Evolutionary conservation across 2,113 vertebrate species (phyloP).

Genomic region (Scomber japonicus): DNA sequence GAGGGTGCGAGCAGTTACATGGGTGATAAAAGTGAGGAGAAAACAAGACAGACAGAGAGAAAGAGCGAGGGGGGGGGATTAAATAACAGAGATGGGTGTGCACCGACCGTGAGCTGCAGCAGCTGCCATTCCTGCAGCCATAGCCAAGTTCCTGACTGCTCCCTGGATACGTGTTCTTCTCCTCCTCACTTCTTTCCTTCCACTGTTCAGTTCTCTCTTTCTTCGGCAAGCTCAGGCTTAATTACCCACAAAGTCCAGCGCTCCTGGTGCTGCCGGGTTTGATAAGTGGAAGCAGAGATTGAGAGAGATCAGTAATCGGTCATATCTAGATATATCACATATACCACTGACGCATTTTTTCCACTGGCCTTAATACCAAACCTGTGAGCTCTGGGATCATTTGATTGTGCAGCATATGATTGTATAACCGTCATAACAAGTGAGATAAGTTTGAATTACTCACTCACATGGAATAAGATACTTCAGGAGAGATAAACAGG

Average conservation of each 20-base stretch:
- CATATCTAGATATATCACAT: constrained; percentile 21
- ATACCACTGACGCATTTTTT: constrained; percentile 52
- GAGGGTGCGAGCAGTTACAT: neutral
- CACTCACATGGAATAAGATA: constrained; percentile 38
- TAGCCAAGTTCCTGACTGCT: constrained; percentile 77
- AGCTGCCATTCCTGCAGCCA: constrained; percentile 76
- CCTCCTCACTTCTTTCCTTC: constrained; percentile 38
- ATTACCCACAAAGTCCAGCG: constrained; percentile 44
- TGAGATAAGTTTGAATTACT: constrained; percentile 50
- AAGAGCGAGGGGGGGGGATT: neutral
- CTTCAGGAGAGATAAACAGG: constrained; percentile 40
- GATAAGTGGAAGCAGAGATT: constrained; percentile 31
- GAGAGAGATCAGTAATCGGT: neutral
- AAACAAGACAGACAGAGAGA: constrained; percentile 6
- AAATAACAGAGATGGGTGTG: constrained; percentile 55
- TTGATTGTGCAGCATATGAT: constrained; percentile 21
- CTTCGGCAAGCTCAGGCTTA: constrained; percentile 29
- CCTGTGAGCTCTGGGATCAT: constrained; percentile 5
- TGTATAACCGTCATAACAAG: constrained; percentile 28
- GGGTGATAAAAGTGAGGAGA: constrained; percentile 3
- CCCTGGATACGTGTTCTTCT: constrained; percentile 58
- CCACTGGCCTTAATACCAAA: constrained; percentile 43
- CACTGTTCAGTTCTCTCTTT: constrained; percentile 8
- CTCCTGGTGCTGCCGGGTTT: constrained; percentile 21
- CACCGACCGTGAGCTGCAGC: constrained; percentile 57